phyloP scores from a whole-genome alignment of 2,113 vertebrate species.

The Philantomba maxwellii region DNA sequence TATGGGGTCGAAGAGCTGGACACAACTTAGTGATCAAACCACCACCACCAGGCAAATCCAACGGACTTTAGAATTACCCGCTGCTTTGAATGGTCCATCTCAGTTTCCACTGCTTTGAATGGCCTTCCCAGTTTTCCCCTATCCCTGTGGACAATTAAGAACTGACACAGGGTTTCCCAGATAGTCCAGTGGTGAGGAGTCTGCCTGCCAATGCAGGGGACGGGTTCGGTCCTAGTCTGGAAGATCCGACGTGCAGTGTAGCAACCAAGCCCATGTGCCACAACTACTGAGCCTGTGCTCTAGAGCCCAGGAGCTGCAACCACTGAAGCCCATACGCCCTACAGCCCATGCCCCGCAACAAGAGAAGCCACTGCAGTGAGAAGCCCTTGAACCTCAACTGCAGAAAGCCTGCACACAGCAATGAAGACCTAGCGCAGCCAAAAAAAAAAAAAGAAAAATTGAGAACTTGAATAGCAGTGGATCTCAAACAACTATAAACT shows the following conservation, averaged over 20 bases:
- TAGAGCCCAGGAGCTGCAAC: not conserved
- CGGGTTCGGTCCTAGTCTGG: not conserved
- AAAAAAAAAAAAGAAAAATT: not conserved
- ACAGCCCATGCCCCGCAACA: not conserved
- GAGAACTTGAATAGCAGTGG: not conserved
- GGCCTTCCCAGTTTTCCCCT: not conserved
- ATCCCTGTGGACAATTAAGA: not conserved
- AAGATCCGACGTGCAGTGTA: not conserved
- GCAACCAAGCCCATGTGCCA: not conserved
- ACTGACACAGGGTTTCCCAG: not conserved
- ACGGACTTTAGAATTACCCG: not conserved
- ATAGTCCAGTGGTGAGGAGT: not conserved
- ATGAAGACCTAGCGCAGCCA: not conserved
- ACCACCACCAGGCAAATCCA: not conserved
- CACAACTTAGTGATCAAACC: not conserved
- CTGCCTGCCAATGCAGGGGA: not conserved
- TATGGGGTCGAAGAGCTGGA: not conserved
- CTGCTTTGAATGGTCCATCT: not conserved
- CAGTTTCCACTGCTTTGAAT: not conserved
- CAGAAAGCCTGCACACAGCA: not conserved
- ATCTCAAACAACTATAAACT: not conserved
- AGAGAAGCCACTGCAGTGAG: not conserved
- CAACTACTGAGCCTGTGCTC: not conserved
- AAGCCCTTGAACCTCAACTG: not conserved
- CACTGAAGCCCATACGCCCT: not conserved